Evolutionary conservation across 2,888 invertebrate genomes (phyloP).

Genomic region (Drosophila bunnanda): DNA sequence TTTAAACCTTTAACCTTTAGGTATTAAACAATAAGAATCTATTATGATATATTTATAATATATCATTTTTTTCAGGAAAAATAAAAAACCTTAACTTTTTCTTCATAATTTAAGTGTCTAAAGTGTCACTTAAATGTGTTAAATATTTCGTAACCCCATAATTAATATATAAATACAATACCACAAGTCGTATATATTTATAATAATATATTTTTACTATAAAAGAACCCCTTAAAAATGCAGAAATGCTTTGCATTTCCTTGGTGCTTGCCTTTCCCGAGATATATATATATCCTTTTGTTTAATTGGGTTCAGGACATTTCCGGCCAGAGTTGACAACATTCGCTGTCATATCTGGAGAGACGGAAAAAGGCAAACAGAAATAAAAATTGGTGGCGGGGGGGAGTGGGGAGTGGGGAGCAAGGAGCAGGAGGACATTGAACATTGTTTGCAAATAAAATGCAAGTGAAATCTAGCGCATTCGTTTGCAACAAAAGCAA

Average conservation of each 20-base stretch:
- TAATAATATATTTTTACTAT: neutral
- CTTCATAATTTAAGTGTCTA: too few species aligned
- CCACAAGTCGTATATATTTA: too few species aligned
- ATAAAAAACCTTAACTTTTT: too few species aligned
- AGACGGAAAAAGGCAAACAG: neutral
- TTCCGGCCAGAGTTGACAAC: slow-evolving; percentile 31
- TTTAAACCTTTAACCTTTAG: too few species aligned
- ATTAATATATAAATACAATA: too few species aligned
- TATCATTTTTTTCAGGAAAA: too few species aligned
- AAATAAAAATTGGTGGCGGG: neutral
- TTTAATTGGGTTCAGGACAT: slow-evolving; percentile 39
- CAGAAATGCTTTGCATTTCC: neutral
- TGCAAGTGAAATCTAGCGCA: slow-evolving; percentile 76
- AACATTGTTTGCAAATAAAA: slow-evolving; percentile 70
- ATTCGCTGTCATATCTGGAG: slow-evolving; percentile 28
- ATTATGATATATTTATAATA: too few species aligned
- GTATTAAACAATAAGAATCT: too few species aligned
- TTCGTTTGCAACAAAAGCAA: slow-evolving; percentile 71
- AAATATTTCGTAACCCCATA: too few species aligned
- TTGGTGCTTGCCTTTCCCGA: neutral
- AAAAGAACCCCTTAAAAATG: neutral
- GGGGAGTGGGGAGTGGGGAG: neutral
- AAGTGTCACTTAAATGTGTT: too few species aligned
- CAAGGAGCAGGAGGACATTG: slow-evolving; percentile 14
- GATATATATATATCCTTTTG: slow-evolving; percentile 6